Percentiles rank a stretch among this genome's conserved stretches.
phyloP scores from a whole-genome alignment of 2,113 vertebrate genomes.

The Pachycephala philippinensis region DNA sequence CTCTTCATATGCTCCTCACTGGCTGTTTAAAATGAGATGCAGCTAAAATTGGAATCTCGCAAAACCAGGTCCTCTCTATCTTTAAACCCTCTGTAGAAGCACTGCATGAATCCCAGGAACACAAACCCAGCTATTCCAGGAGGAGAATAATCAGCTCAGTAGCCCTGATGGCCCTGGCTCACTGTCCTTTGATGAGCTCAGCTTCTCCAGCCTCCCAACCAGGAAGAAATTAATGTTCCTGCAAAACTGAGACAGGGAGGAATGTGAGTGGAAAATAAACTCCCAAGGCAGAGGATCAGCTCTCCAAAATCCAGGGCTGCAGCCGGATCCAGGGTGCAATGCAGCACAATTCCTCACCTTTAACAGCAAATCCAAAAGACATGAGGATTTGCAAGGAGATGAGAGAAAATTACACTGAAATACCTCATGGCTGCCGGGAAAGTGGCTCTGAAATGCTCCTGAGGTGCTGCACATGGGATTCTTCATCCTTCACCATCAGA shows the following conservation, averaged over 20 bases:
- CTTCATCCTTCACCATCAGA: background rate
- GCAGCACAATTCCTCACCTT: background rate
- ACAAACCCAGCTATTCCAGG: background rate
- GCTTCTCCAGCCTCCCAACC: background rate
- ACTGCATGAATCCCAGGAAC: background rate
- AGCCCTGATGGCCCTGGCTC: background rate
- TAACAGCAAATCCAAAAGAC: background rate
- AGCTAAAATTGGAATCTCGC: background rate
- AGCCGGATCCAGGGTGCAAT: background rate
- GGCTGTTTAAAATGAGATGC: background rate
- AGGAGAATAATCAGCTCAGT: background rate
- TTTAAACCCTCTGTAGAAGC: background rate
- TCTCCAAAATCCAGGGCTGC: background rate
- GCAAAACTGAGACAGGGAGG: background rate
- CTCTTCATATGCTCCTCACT: background rate
- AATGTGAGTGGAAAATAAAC: background rate
- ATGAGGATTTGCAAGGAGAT: background rate
- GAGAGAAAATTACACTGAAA: background rate
- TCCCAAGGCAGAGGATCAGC: background rate
- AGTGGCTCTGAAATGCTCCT: background rate
- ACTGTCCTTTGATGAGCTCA: conserved; percentile 6
- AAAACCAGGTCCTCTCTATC: background rate
- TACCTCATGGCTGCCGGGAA: background rate
- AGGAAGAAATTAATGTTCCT: background rate
- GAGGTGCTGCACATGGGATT: rapidly evolving